A percentile compares a stretch with the other conserved stretches of the same genome.
These are phyloP conservation scores for Zootermopsis nevadensis DNA, from an alignment of 2,888 invertebrate species.

Conservation along the genomic window DNA sequence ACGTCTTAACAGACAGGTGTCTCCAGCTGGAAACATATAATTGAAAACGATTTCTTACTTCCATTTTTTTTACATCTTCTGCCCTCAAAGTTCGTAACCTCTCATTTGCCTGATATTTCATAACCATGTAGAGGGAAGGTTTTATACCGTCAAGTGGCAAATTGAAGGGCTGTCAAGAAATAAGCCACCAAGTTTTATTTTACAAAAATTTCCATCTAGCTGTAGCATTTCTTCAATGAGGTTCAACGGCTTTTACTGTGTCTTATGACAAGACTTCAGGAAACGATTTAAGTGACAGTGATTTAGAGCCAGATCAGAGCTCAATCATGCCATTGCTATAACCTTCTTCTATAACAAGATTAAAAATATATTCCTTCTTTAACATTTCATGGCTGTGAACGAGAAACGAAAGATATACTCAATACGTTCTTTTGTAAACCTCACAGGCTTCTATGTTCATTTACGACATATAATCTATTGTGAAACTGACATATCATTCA, in stretches of 20 bases:
- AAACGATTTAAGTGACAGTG: slow-evolving; percentile 23
- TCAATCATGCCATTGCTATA: neutral
- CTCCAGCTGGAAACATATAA: slow-evolving; percentile 26
- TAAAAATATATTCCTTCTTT: neutral
- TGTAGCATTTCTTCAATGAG: neutral
- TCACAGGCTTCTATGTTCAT: no score
- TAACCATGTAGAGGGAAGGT: neutral
- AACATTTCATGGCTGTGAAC: neutral
- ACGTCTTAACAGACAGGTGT: slow-evolving; percentile 14
- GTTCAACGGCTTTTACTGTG: neutral
- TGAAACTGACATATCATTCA: no score
- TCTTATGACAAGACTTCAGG: slow-evolving; percentile 11
- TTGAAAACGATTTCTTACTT: slow-evolving; percentile 13
- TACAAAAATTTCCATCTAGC: slow-evolving; percentile 10
- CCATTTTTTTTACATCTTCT: neutral
- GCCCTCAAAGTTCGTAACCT: slow-evolving; percentile 27
- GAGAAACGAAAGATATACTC: neutral
- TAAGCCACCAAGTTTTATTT: slow-evolving; percentile 35
- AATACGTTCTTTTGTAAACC: no score
- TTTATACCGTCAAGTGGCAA: slow-evolving; percentile 17
- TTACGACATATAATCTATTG: no score
- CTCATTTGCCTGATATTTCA: slow-evolving; percentile 27
- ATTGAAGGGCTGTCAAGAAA: slow-evolving; percentile 47
- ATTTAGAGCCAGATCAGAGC: neutral
- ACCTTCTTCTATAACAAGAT: neutral